Base-by-base conservation (phyloP, 2,888 invertebrate genomes). In the Autographa gamma region DNA sequence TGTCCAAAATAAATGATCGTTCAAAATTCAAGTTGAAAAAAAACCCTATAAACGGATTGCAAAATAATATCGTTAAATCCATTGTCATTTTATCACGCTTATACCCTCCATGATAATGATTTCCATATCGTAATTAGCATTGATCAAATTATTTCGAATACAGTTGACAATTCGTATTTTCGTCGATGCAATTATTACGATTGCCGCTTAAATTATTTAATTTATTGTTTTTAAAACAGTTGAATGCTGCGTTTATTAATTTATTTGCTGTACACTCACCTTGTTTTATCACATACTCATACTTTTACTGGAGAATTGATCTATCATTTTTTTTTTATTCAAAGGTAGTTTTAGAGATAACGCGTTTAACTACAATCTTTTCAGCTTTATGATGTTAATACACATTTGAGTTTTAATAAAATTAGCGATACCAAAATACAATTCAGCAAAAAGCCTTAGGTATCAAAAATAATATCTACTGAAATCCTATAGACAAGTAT, bases 111-210 rank as follows among this genome's bases (percentile, higher is more conserved):
- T 16, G 11, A 19, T 59, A 69, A 69, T 66, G 18, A 63, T 71
- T 79, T 75, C 38, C 75, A 68, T 75, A 60, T 14, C 52, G 18
- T 65, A 67, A 78, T 77, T 67, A 65, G 25, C 19, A 7, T 32
- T 48, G 25, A 68, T 75, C 18, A 58, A 72, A 79, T 75, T 68
- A 59, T 58, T 71, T 56, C 43, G 32, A 14, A 18, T 41, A 16
- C 54, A 19, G 38, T 19, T 48, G 75, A 68, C n/a, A 61, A 60
- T 54, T 18, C 54, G 38, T 14, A n/a, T 74, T 58, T 60, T 60
- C 62, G 58, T 58, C 41, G 18, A 9, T 13, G 9, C 48, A 54
- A 65, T 71, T 60, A 71, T 8, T 32, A 11, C 60, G 19, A 59
- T 60, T 19, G 13, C 3, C 16, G 5, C n/a, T 54, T 11, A 52